These are phyloP conservation scores for Ceratoteleas bidentatus DNA, from an alignment of 1,140 invertebrate species.

Conservation along the genomic window DNA sequence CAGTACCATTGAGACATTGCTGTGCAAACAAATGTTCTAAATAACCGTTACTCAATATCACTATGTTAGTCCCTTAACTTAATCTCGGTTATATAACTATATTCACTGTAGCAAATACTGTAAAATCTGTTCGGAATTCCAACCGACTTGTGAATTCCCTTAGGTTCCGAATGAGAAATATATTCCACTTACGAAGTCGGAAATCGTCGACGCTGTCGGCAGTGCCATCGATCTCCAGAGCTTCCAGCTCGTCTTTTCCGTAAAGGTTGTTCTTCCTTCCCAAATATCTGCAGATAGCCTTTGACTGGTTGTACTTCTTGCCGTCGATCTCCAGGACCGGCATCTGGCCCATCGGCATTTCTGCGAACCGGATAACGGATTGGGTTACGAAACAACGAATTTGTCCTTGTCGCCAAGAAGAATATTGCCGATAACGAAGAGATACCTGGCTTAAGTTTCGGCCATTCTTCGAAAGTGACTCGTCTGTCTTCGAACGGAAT, in stretches of 20 bases:
- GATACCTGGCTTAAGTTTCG: slow-evolving; percentile 75
- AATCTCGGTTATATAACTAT: too few relatives aligned
- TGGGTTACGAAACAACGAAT: background rate
- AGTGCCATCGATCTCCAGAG: slow-evolving; percentile 65
- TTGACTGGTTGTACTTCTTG: slow-evolving; percentile 69
- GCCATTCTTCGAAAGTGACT: slow-evolving; percentile 78
- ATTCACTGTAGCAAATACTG: too few relatives aligned
- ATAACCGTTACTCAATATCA: too few relatives aligned
- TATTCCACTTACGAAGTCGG: slow-evolving; percentile 62
- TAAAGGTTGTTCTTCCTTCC: slow-evolving; percentile 70
- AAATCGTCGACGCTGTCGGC: slow-evolving; percentile 71
- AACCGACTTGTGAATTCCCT: too few relatives aligned
- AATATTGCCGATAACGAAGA: too few relatives aligned
- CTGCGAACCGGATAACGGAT: slow-evolving; percentile 34
- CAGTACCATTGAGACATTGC: slow-evolving; percentile 60
- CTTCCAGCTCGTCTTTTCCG: slow-evolving; percentile 67
- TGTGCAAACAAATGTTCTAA: background rate
- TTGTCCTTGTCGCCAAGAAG: too few relatives aligned
- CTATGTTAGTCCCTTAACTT: too few relatives aligned
- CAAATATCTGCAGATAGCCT: slow-evolving; percentile 72
- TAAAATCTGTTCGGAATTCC: too few relatives aligned
- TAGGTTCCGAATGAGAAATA: too few relatives aligned
- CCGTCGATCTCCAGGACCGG: slow-evolving; percentile 72
- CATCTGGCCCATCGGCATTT: slow-evolving; percentile 72
- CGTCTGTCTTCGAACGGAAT: slow-evolving; percentile 84